Evolutionary conservation across 2,113 vertebrate species (phyloP), one percentile per base, ranked within the genome.

Genomic region (Zootoca vivipara): DNA sequence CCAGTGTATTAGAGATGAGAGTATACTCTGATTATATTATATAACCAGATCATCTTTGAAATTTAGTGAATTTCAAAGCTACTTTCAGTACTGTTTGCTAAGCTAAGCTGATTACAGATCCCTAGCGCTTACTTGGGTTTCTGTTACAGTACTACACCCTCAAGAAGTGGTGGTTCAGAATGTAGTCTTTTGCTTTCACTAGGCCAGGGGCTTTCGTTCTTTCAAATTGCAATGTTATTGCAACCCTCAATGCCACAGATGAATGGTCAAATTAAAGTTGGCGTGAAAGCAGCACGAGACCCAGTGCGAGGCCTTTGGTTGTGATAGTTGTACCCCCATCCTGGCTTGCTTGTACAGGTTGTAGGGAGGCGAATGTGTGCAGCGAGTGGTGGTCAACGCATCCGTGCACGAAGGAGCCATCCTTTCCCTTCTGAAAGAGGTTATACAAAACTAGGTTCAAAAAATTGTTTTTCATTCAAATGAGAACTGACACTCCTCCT

Each of bases 1-100:
- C 82, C 90, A 10, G 28, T 90, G 89, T 83, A 90, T 88, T 87
- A 92, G 85, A 80, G 90, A 93, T 93, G 84, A 93, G 80, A 92
- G 22, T 78, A 79, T 90, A 83, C 65, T 90, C 46, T 93, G 74
- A 77, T 78, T 67, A 46, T 33, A 22, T 24, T 42, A 83, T 88
- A 87, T 90, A 89, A 80, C 89, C 90, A 94, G 91, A 84, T 67
- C 85, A 94, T 78, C 89, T 91, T 42, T 82, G 35, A 82, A 82
- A 82, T 65, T 8, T 28, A 67, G 62, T 65, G 81, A 42, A 18
- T 78, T 77, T 64, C 30, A 30, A 75, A 74, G 40, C 24, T 78
- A 28, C 20, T 78, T 67, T 67, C 64, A 42, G 40, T 67, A 52
- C 40, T 78, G 33, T 86, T 69, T 69, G 22, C 64, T 78, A 42